These are phyloP conservation scores for Macrosiphum euphorbiae DNA, from an alignment of 2,888 invertebrate species.

Conservation along the genomic window DNA sequence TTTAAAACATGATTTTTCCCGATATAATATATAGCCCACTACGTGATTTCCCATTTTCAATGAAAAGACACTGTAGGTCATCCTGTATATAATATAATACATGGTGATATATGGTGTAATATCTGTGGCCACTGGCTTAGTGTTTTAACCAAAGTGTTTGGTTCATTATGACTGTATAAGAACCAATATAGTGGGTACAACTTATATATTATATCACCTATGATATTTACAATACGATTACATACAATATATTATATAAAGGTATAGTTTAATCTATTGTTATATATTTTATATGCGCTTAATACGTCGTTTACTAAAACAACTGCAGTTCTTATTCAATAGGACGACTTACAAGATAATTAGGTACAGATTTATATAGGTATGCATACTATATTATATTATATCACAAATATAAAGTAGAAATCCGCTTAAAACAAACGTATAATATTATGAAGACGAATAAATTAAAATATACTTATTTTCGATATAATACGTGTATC, in stretches of 20 bases:
- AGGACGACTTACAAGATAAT: background rate
- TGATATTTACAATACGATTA: too few relatives aligned
- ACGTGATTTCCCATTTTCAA: too few relatives aligned
- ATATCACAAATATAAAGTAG: background rate
- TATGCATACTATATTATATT: background rate
- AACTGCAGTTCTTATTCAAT: background rate
- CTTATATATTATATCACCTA: too few relatives aligned
- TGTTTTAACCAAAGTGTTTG: too few relatives aligned
- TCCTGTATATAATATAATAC: too few relatives aligned
- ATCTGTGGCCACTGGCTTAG: too few relatives aligned
- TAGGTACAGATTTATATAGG: background rate
- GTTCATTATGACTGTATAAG: too few relatives aligned
- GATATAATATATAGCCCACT: background rate
- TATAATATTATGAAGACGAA: background rate
- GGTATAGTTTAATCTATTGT: background rate
- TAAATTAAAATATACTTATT: constrained; percentile 18
- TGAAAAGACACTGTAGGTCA: too few relatives aligned
- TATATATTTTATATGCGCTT: background rate
- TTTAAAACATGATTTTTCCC: background rate
- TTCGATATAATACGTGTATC: background rate
- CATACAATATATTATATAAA: too few relatives aligned
- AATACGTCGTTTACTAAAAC: background rate
- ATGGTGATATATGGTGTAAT: too few relatives aligned
- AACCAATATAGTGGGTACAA: too few relatives aligned
- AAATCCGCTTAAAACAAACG: background rate